Percentiles rank a stretch among this genome's conserved stretches.
Conservation (phyloP, 2,797 vertebrate species). For the Austrolebias charrua region DNA sequence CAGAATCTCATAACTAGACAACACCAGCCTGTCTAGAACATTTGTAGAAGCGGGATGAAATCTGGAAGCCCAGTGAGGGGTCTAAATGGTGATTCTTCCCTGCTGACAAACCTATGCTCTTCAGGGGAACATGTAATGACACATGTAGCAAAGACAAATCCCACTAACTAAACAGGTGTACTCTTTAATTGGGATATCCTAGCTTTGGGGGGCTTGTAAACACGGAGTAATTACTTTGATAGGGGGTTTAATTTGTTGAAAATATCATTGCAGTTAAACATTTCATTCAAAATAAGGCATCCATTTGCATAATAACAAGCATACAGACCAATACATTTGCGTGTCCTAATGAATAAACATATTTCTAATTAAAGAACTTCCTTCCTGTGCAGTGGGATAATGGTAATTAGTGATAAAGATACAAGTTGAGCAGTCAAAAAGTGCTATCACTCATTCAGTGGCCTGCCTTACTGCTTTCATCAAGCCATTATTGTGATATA, state of each 20-base stretch:
- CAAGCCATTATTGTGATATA: conserved; percentile 80
- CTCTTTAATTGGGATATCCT: conserved; percentile 70
- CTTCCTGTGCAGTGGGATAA: conserved; percentile 55
- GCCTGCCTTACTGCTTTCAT: conserved; percentile 72
- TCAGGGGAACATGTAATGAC: conserved; percentile 66
- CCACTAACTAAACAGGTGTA: conserved; percentile 69
- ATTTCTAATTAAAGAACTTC: conserved; percentile 56
- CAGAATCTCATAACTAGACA: conserved; percentile 49
- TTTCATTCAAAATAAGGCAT: conserved; percentile 48
- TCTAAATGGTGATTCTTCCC: conserved; percentile 59
- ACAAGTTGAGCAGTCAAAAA: conserved; percentile 40
- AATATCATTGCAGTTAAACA: conserved; percentile 54
- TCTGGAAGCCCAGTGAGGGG: conserved; percentile 69
- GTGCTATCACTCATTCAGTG: conserved; percentile 58
- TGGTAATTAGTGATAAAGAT: conserved; percentile 51
- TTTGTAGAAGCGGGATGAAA: conserved; percentile 54
- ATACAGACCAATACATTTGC: conserved; percentile 37
- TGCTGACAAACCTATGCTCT: conserved; percentile 66
- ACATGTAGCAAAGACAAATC: conserved; percentile 66
- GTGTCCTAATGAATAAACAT: conserved; percentile 57
- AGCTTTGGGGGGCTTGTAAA: conserved; percentile 61
- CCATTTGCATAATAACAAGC: conserved; percentile 63
- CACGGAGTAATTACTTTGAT: conserved; percentile 69
- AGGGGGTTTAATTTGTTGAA: conserved; percentile 65
- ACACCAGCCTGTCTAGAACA: conserved; percentile 39